Base-by-base conservation (phyloP, 2,888 invertebrate genomes). In the Sipunculus nudus region DNA sequence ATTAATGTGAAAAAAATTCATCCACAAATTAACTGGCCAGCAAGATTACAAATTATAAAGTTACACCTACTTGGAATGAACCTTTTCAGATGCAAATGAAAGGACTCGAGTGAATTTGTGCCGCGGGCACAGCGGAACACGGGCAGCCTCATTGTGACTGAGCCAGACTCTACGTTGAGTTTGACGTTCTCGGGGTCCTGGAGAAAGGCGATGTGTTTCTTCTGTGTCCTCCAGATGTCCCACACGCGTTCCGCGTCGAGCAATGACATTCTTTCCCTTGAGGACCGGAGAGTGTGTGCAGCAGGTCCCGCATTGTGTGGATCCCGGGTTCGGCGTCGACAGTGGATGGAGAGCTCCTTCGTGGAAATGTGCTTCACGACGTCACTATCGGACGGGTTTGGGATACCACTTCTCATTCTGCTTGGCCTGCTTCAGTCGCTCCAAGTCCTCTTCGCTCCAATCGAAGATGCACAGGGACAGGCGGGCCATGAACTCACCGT, bases 11-110 rank as follows among this genome's bases (percentile, higher is more conserved):
- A n/a, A n/a, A n/a, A n/a, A n/a, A n/a, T n/a, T n/a, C n/a, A n/a
- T n/a, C n/a, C n/a, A n/a, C n/a, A n/a, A n/a, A n/a, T n/a, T n/a
- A n/a, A n/a, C n/a, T n/a, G n/a, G n/a, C n/a, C n/a, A n/a, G n/a
- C n/a, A n/a, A n/a, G n/a, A n/a, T n/a, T n/a, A n/a, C n/a, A n/a
- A n/a, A n/a, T n/a, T n/a, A n/a, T n/a, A n/a, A n/a, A n/a, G n/a
- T n/a, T n/a, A n/a, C n/a, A n/a, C n/a, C n/a, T n/a, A n/a, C n/a
- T 67, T 61, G 71, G 69, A 41, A 71, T 67, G 47, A 71, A 71
- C 41, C 66, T 48, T 41, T 54, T 52, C 54, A 69, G 23, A 39
- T 67, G 67, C n/a, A 45, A 35, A 32, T 74, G 74, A 38, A 74
- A 73, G n/a, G 46, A 53, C 41, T 74, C 74, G 8, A 75, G 57